Evolutionary conservation across 2,797 vertebrate genomes (phyloP), one percentile per base, ranked within the genome.

Genomic region (Sebastes cheni): DNA sequence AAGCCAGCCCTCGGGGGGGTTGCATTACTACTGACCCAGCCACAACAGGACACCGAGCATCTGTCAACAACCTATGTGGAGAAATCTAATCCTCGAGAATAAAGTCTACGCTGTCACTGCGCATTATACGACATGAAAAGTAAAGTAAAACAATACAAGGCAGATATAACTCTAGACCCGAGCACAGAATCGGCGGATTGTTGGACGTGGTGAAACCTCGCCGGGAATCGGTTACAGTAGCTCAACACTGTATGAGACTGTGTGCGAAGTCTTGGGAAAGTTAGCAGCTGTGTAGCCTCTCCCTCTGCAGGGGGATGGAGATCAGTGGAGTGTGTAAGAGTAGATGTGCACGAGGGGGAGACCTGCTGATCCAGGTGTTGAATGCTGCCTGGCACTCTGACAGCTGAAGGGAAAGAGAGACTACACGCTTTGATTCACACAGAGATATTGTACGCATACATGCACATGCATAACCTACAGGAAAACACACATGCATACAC

Each of bases 311-410:
- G 77, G 86, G 83, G 66, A 88, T 72, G 66, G 83, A 91, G 90
- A 90, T 92, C 91, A 94, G 87, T 88, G 75, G 88, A 86, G 83
- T 89, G 81, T 92, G 91, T 93, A 92, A 92, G 86, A 87, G 91
- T 90, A 90, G 88, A 88, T 82, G 86, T 79, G 86, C 84, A 89
- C 73, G 81, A 88, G 87, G 70, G 84, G 76, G 81, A 84, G 89
- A 92, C 89, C 93, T 93, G 90, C 91, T 92, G 91, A 90, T 93
- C 90, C 92, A 94, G 92, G 93, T 93, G 92, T 83, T 92, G 92
- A 93, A 88, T 90, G 84, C 82, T 88, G 86, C 84, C 77, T 93
- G 91, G 92, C 89, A 89, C 72, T 36, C 50, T 83, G 86, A 94
- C 90, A 93, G 88, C 84, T 75, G 67, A 85, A 70, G 46, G 66